Evolutionary conservation across 2,113 vertebrate species (phyloP), one percentile per base, ranked within the genome.

Genomic region (Morone chrysops): DNA sequence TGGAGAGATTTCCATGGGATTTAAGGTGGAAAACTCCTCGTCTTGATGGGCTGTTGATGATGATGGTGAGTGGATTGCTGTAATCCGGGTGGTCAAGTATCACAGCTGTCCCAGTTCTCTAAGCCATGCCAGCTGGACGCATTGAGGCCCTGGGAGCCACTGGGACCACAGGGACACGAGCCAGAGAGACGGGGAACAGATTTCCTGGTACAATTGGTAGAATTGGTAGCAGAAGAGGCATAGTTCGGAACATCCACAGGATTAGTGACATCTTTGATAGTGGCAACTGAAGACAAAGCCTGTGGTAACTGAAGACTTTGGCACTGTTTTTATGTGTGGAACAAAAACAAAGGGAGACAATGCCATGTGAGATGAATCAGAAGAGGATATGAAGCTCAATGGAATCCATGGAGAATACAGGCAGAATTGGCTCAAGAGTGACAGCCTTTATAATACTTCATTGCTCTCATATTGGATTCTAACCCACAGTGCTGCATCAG

Each of bases 41-140:
- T 87, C 81, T 86, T 90, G 87, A 90, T 92, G 88, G 82, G 85
- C 84, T 90, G 75, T 62, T 84, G 85, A 78, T 89, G 84, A 85
- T 84, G 84, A 85, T 84, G 81, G 78, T 41, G 80, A 89, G 83
- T 83, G 74, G 70, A 70, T 86, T 83, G 85, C 80, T 83, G 77
- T 93, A 85, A 88, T 90, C 87, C 53, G 80, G 83, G 90, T 90
- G 87, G 90, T 91, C 92, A 93, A 92, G 59, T 65, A 87, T 89
- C 86, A 75, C 92, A 94, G 92, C 90, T 92, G 92, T 88, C 91
- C 84, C 63, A 12, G 73, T 79, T 86, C 51, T 65, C 62, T 81
- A 63, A 74, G 31, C 70, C 69, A 61, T 81, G 89, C 90, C 93
- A 94, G 89, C 84, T 94, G 91, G 85, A 92, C 7, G 4, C 41